Base-by-base conservation (phyloP, 2,888 invertebrate species). In the Parapristionchus giblindavisi region DNA sequence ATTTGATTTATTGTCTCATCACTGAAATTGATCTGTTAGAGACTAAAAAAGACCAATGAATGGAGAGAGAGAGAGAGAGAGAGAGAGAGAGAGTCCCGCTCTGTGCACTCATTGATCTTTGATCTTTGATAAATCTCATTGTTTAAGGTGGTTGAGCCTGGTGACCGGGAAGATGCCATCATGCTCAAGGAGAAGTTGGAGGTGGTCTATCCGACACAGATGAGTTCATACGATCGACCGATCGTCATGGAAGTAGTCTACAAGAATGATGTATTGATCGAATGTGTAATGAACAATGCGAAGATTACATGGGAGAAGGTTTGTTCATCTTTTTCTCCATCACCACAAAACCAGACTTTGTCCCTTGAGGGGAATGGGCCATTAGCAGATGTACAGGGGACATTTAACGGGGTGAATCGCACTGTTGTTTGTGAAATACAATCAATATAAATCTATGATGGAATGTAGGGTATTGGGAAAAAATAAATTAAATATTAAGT, bases 281-380 rank as follows among this genome's bases (percentile, higher is more conserved):
- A 86, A 70, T 86, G 86, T 71, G 85, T 86, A 11, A 80, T 85
- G 60, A 77, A 80, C 58, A 79, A 82, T 73, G 82, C 84, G n/a
- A 83, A 83, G 70, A 76, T 82, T 56, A 77, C 77, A 54, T 85
- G 81, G 82, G 60, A 77, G 43, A 81, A 78, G 75, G 80, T 80
- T 34, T 32, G 58, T 65, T 34, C 21, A 32, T 51, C 51, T 14
- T 51, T n/a, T 51, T 51, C n/a, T 51, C n/a, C 14, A 21, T 51
- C n/a, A 51, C 14, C 51, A 21, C 14, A 21, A 51, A 21, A 51
- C n/a, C 51, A 51, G 51, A 51, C 14, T 17, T 24, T 58, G n/a
- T 58, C 11, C 27, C 14, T 14, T 21, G n/a, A 34, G 8, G 63
- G 11, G 11, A 29, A 14, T 17, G 21, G 8, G 11, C 11, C n/a